Evolutionary conservation across 2,797 vertebrate genomes (phyloP), one percentile per base, ranked within the genome.

Genomic region (Myoxocephalus aenaeus): DNA sequence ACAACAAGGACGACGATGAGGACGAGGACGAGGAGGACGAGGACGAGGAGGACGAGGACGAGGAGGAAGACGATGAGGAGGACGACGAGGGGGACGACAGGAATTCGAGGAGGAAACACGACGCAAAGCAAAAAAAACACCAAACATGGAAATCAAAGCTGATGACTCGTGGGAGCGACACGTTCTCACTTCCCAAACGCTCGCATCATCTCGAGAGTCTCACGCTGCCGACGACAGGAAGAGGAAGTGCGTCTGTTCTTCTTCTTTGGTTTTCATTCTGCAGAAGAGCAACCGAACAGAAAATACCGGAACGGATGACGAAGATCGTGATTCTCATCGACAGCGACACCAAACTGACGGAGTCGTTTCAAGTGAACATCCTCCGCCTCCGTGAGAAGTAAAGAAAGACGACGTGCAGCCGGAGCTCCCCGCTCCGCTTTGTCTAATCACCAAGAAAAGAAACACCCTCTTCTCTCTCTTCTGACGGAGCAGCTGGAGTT

Each of bases 281-380:
- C 34, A 22, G 59, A 87, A 85, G 46, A 73, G 68, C 18, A 82
- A 79, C 65, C 20, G 44, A 78, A 73, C 7, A 66, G 20, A 77
- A 5, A 74, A 46, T 58, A 38, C 32, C 15, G 29, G 48, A 71
- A 80, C 20, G 11, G 2, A 18, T 71, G 32, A 73, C 8, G 4
- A 15, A 27, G 10, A 46, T 22, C 1, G 4, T 27, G 14, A 27
- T 7, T 51, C 11, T 61, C n/a, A 65, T 5, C 38, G 8, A 38
- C 0, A 44, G 9, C 20, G 50, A 15, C 2, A 9, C 32, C n/a
- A 32, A 29, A 20, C 25, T 3, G 18, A 58, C 20, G 1, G 15
- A 7, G 15, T 56, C 6, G 4, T 0, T 34, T 54, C 0, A 40
- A 32, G 34, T 51, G 18, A 65, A 32, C 22, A 54, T 2, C 42